Percentiles rank a stretch among this genome's conserved stretches.
Evolutionary conservation across 2,113 vertebrate species (phyloP).

Genomic region (Enhydra lutris): DNA sequence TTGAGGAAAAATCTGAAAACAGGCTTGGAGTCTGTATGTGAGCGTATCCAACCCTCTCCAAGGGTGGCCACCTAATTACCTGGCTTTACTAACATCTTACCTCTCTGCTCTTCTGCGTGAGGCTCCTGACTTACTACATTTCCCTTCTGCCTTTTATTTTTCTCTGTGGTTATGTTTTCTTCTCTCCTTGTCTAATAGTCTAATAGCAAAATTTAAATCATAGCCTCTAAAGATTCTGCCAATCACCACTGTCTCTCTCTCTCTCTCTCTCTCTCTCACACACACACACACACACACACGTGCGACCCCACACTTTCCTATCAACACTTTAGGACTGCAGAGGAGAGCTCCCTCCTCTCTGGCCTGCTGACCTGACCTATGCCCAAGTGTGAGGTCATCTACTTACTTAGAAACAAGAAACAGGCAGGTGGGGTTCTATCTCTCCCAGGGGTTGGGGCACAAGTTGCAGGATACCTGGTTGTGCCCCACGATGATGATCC

Average conservation of each 20-base stretch:
- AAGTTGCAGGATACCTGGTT: background rate
- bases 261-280: background rate
- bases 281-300: background rate
- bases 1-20: background rate
- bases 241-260: background rate
- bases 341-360: background rate
- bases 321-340: background rate
- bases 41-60: background rate
- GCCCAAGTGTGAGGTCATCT: background rate
- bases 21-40: background rate
- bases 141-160: background rate
- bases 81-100: background rate
- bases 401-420: background rate
- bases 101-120: background rate
- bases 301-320: background rate
- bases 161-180: background rate
- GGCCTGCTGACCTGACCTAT: background rate
- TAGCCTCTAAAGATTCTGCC: background rate
- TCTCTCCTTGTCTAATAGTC: background rate
- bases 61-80: background rate
- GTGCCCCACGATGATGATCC: background rate
- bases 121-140: background rate
- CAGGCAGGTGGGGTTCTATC: background rate
- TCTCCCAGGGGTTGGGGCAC: background rate
- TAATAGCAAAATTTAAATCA: background rate